Percentiles rank a stretch among this genome's conserved stretches.
phyloP scores from a whole-genome alignment of 2,888 invertebrate genomes.

The Lycaena phlaeas region DNA sequence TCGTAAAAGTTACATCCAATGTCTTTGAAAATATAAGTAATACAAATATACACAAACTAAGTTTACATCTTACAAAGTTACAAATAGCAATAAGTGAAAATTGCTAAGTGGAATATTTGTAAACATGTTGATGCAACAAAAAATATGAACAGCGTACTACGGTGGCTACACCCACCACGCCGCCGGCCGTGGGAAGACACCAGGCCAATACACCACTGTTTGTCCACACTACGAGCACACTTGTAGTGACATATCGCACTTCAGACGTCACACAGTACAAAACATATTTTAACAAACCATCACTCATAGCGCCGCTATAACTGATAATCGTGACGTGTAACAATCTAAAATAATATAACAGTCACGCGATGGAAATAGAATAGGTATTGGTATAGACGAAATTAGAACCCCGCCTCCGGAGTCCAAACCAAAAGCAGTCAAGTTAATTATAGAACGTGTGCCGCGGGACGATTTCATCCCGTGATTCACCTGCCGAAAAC shows the following conservation, averaged over 20 bases:
- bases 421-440: conserved; percentile 69
- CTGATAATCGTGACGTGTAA: conserved; percentile 27
- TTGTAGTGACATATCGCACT: conserved; percentile 29
- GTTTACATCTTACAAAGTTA: no score
- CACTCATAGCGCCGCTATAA: no score
- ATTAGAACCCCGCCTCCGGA: conserved; percentile 67
- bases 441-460: conserved; percentile 64
- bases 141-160: conserved; percentile 8
- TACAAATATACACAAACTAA: no score
- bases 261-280: conserved; percentile 19
- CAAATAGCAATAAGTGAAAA: conserved; percentile 4
- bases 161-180: conserved; percentile 22
- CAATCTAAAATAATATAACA: conserved; percentile 42
- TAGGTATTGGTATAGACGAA: conserved; percentile 55
- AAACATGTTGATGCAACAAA: conserved; percentile 5
- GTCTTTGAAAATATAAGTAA: no score
- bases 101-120: conserved; percentile 3
- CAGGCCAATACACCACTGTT: conserved; percentile 27
- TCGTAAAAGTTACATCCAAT: no score
- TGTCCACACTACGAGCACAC: conserved; percentile 30
- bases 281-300: conserved; percentile 7
- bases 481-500: conserved; percentile 71
- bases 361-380: conserved; percentile 54
- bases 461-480: conserved; percentile 62
- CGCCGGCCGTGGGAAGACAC: conserved; percentile 25